A percentile compares a stretch with the other conserved stretches of the same genome.
Evolutionary conservation across 2,797 vertebrate species (phyloP).

Genomic region (Crenichthys baileyi): DNA sequence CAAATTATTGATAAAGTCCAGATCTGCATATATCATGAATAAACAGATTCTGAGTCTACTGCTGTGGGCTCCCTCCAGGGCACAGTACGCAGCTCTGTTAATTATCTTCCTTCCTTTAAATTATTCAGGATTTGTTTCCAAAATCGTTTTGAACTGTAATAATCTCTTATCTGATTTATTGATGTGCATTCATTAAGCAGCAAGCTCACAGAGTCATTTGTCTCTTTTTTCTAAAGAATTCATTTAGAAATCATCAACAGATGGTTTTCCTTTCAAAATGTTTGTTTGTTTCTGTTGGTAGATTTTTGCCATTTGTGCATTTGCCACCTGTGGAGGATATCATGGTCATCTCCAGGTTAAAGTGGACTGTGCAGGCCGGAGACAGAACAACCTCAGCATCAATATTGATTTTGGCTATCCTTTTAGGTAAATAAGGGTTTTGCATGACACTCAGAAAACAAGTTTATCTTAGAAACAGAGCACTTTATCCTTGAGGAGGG

Average conservation of each 20-base stretch:
- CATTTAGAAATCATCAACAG: background rate
- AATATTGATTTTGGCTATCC: conserved; percentile 92
- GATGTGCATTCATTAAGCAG: conserved; percentile 44
- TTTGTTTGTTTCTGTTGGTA: conserved; percentile 66
- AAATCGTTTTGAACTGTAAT: conserved; percentile 54
- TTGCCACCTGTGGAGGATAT: conserved; percentile 99
- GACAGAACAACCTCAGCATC: conserved; percentile 91
- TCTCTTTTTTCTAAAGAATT: background rate
- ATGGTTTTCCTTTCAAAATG: background rate
- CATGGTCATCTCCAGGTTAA: conserved; percentile 94
- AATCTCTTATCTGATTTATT: conserved; percentile 53
- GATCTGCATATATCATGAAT: conserved; percentile 12
- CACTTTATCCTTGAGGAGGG: background rate
- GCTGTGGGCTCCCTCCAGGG: conserved; percentile 64
- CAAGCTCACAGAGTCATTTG: background rate
- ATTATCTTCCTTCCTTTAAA: conserved; percentile 72
- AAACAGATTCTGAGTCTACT: conserved; percentile 39
- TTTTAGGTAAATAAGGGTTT: conserved; percentile 87
- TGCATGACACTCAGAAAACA: background rate
- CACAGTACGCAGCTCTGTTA: conserved; percentile 68
- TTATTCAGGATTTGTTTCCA: conserved; percentile 76
- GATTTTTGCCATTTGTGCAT: conserved; percentile 99
- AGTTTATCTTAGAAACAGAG: background rate
- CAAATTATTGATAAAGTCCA: background rate
- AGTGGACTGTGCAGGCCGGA: conserved; percentile 94